Conservation (phyloP, 2,113 vertebrate genomes). For the Sylvia atricapilla region DNA sequence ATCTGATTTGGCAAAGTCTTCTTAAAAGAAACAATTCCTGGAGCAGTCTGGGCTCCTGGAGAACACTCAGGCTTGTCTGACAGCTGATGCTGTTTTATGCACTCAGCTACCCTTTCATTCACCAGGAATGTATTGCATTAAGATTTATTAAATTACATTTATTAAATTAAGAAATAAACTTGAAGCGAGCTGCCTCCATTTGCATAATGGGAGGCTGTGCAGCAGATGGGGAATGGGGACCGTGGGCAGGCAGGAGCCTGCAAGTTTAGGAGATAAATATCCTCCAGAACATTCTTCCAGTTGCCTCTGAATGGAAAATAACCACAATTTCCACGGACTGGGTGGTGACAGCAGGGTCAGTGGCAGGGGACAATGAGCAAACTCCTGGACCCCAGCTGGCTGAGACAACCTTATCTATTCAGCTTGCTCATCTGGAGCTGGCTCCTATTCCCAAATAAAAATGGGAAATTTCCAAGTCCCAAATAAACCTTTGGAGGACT, state of each 20-base stretch:
- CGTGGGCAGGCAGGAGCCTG: conserved; percentile 29
- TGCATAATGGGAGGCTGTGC: conserved; percentile 56
- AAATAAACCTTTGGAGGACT: neutral
- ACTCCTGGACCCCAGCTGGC: neutral
- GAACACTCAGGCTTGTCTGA: neutral
- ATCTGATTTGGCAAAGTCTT: neutral
- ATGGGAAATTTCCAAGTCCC: no score
- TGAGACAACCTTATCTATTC: neutral
- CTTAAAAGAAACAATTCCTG: neutral
- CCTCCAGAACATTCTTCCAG: neutral
- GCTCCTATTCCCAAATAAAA: neutral
- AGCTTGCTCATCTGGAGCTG: neutral
- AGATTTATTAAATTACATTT: conserved; percentile 65
- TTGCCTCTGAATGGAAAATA: conserved; percentile 4
- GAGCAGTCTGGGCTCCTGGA: neutral
- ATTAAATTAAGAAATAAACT: conserved; percentile 65
- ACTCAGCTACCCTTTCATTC: conserved; percentile 29
- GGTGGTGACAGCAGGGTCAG: neutral
- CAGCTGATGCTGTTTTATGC: conserved; percentile 58
- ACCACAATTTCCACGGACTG: neutral
- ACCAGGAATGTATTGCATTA: conserved; percentile 39
- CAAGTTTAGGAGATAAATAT: conserved; percentile 20
- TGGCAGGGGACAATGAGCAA: neutral
- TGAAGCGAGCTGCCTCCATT: conserved; percentile 32
- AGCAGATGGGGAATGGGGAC: conserved; percentile 52